These are phyloP conservation scores for Bhutanitis thaidina DNA, from an alignment of 2,888 invertebrate genomes.

Conservation along the genomic window DNA sequence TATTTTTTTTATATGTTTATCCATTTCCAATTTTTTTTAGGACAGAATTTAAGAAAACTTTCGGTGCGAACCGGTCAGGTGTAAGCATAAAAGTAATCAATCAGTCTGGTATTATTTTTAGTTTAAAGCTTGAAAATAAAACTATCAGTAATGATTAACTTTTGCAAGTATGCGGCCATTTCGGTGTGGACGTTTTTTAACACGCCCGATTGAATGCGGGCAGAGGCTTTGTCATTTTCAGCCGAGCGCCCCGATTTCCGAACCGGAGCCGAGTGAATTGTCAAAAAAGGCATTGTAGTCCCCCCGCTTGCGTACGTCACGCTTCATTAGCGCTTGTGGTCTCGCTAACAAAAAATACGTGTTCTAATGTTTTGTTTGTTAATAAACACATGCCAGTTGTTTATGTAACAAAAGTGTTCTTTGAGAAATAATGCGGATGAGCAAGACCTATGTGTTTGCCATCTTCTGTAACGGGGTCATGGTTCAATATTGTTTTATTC, in stretches of 20 bases:
- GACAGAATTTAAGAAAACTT: too few relatives aligned
- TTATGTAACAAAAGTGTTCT: background rate
- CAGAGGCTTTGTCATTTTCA: constrained; percentile 58
- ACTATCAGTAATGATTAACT: background rate
- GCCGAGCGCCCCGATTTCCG: constrained; percentile 52
- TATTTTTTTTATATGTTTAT: too few relatives aligned
- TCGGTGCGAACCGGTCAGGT: too few relatives aligned
- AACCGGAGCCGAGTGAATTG: constrained; percentile 29
- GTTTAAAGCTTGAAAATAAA: background rate
- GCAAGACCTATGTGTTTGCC: too few relatives aligned
- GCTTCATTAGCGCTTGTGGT: constrained; percentile 26
- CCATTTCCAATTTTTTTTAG: too few relatives aligned
- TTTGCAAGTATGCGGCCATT: background rate
- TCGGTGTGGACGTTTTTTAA: constrained; percentile 52
- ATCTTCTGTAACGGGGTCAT: too few relatives aligned
- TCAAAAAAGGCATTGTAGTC: constrained; percentile 34
- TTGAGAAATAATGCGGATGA: too few relatives aligned
- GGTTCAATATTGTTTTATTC: too few relatives aligned
- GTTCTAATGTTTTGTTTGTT: constrained; percentile 13
- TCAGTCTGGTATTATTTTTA: too few relatives aligned
- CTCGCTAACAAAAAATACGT: constrained; percentile 17
- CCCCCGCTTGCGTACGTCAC: constrained; percentile 27
- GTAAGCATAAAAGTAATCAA: too few relatives aligned
- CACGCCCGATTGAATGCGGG: constrained; percentile 35
- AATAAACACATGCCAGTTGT: background rate